Base-by-base conservation (phyloP, 2,888 invertebrate species). In the Melitaea athalia region DNA sequence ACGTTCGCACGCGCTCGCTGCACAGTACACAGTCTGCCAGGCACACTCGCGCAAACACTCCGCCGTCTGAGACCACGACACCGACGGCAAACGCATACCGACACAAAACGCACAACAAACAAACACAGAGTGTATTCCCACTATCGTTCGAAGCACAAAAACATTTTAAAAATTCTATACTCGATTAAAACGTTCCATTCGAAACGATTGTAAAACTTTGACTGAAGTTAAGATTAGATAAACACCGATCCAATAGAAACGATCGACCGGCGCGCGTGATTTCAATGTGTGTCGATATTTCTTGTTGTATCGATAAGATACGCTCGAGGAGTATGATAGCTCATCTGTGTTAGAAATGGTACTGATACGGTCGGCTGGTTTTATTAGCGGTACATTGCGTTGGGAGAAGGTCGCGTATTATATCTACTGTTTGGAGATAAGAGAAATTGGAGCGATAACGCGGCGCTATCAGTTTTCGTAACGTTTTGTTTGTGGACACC, bases 231-330 rank as follows among this genome's bases (percentile, higher is more conserved):
- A 57, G 72, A 67, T 72, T 63, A 74, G 80, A 82, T 82, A 79
- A 77, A 77, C 75, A 73, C 74, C 70, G 75, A 78, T 74, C 84
- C 85, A 87, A 86, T 86, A 75, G 81, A 76, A 80, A 81, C 81
- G 83, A 82, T 80, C 78, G 75, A 78, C 73, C 78, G 75, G 72
- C 77, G 84, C 89, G 86, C 90, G 90, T 91, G 89, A 91, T 89
- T 88, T 83, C 74, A 76, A 75, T 49, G 59, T 78, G 74, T 82
- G 85, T 84, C 85, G 85, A 86, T 84, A 76, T 81, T 79, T 81
- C 76, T 81, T 77, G 70, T 38, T 64, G n/a, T n/a, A 79, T 85
- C 83, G 87, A 89, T 88, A 88, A 89, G 71, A 69, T 68, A 63
- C 45, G 79, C 71, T 72, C 61, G 76, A 73, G 79, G 79, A 75